Percentiles rank a stretch among this genome's conserved stretches.
Evolutionary conservation across 2,888 invertebrate genomes (phyloP).

Genomic region (Tricholauxania praeusta): DNA sequence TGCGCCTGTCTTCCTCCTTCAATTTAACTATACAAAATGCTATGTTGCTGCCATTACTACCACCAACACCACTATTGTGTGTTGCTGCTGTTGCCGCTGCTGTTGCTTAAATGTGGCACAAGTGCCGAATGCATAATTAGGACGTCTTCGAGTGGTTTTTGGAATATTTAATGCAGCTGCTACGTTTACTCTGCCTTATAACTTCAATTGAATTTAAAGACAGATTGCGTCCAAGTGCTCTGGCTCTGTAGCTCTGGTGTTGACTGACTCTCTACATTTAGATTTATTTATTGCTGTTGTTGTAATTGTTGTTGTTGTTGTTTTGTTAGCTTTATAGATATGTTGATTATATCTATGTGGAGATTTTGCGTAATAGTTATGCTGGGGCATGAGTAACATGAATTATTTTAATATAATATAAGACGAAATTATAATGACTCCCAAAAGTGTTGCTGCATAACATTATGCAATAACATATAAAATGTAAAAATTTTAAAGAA

Average conservation of each 20-base stretch:
- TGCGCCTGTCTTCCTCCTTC: not conserved
- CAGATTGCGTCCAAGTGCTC: no score
- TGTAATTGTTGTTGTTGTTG: not conserved
- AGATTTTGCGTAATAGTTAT: no score
- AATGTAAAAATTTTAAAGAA: no score
- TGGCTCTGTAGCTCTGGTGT: not conserved
- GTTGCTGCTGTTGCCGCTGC: not conserved
- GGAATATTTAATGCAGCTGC: no score
- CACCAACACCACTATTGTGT: not conserved
- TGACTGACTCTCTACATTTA: not conserved
- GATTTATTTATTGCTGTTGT: not conserved
- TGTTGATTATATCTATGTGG: no score
- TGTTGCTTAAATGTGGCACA: slow-evolving; percentile 4
- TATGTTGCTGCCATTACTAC: not conserved
- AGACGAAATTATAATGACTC: no score
- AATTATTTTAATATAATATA: no score
- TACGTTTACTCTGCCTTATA: no score
- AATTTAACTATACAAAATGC: not conserved
- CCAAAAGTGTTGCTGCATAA: no score
- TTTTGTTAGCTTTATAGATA: not conserved
- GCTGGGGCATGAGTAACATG: no score
- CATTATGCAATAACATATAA: no score
- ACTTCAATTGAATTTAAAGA: no score
- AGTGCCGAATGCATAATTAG: slow-evolving; percentile 23
- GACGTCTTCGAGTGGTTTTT: not conserved